These are phyloP conservation scores for Plusia festucae DNA, from an alignment of 2,888 invertebrate species.

Conservation along the genomic window DNA sequence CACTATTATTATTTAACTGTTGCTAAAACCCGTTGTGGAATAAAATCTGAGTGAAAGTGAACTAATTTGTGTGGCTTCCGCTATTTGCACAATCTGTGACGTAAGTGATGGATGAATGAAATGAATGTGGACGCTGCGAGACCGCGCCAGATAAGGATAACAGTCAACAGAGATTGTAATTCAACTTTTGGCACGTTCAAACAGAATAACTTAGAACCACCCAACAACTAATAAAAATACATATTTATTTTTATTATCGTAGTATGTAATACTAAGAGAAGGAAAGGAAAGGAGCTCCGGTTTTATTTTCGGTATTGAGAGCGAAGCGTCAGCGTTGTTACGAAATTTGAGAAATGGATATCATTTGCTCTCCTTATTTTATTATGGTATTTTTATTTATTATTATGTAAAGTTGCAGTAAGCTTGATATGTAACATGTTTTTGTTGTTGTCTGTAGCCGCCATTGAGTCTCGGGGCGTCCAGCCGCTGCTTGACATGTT, in stretches of 20 bases:
- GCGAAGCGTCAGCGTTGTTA: neutral
- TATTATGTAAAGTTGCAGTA: neutral
- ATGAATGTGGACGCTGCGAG: conserved; percentile 23
- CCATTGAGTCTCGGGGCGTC: conserved; percentile 94
- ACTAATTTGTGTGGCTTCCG: conserved; percentile 70
- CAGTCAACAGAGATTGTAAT: neutral
- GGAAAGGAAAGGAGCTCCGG: conserved; percentile 11
- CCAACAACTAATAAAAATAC: too few relatives aligned
- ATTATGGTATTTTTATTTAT: neutral
- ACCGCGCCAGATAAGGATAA: conserved; percentile 19
- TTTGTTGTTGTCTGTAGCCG: conserved; percentile 84
- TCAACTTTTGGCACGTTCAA: neutral
- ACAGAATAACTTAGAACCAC: too few relatives aligned
- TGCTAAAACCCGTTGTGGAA: conserved; percentile 64
- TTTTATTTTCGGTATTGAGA: neutral
- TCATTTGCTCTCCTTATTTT: conserved; percentile 3
- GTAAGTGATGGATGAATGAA: conserved; percentile 66
- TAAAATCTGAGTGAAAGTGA: conserved; percentile 72
- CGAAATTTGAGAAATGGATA: conserved; percentile 1
- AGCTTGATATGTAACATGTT: conserved; percentile 5
- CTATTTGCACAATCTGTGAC: conserved; percentile 75
- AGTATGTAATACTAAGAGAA: neutral
- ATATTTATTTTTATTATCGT: too few relatives aligned
- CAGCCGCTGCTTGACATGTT: conserved; percentile 93
- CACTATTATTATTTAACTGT: conserved; percentile 60